phyloP scores from a whole-genome alignment of 2,113 vertebrate genomes.

The Maccullochella peelii region DNA sequence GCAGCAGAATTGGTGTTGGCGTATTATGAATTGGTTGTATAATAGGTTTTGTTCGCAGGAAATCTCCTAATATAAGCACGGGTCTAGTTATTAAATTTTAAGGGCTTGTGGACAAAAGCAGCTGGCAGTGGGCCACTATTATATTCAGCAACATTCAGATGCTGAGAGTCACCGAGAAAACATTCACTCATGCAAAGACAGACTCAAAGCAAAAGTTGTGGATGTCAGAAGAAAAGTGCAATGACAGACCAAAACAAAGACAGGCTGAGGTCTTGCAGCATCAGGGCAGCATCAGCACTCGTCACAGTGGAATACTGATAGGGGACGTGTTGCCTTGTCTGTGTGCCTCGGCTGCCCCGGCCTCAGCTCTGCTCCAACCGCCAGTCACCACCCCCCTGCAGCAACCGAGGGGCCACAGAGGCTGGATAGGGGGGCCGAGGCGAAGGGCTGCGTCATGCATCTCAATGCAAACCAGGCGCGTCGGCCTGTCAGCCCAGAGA shows the following conservation, averaged over 20 bases:
- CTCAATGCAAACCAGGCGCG: constrained; percentile 74
- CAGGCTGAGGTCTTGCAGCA: constrained; percentile 30
- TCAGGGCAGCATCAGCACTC: constrained; percentile 40
- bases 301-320: constrained; percentile 55
- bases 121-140: constrained; percentile 1
- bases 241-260: constrained; percentile 37
- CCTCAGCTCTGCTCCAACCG: constrained; percentile 16
- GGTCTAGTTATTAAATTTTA: constrained; percentile 29
- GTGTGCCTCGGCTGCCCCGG: constrained; percentile 24
- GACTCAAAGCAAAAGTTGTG: constrained; percentile 31
- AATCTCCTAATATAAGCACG: not conserved
- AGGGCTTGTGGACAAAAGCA: constrained; percentile 3
- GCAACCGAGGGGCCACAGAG: constrained; percentile 12
- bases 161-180: constrained; percentile 9
- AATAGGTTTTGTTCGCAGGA: constrained; percentile 33
- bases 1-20: not conserved
- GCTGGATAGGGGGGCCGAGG: constrained; percentile 18
- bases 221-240: constrained; percentile 50
- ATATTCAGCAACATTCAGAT: constrained; percentile 34
- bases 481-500: constrained; percentile 63
- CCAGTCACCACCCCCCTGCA: constrained; percentile 9
- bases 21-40: constrained; percentile 19
- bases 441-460: constrained; percentile 56
- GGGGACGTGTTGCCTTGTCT: constrained; percentile 49
- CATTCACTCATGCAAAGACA: constrained; percentile 21